Percentiles rank a stretch among this genome's conserved stretches.
phyloP scores from a whole-genome alignment of 2,113 vertebrate species.

The Leuciscus idus region DNA sequence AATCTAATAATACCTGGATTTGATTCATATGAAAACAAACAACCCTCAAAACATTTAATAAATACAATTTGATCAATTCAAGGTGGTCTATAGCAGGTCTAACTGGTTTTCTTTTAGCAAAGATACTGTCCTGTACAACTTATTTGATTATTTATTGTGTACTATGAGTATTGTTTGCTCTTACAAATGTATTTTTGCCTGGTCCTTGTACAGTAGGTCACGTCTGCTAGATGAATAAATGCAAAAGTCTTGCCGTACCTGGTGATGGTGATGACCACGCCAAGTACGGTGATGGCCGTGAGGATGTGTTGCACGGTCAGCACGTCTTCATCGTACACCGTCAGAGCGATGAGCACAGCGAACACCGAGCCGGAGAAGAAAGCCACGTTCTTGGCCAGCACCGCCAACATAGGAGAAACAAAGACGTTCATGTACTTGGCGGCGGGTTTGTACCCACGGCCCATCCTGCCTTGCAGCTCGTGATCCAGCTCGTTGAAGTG shows the following conservation, averaged over 20 bases:
- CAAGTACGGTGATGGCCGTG: slow-evolving; percentile 92
- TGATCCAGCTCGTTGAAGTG: slow-evolving; percentile 98
- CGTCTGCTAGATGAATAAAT: not conserved
- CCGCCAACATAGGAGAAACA: slow-evolving; percentile 89
- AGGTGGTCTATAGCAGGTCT: too few species aligned
- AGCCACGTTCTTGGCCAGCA: slow-evolving; percentile 93
- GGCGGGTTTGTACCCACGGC: slow-evolving; percentile 93
- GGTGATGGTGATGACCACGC: slow-evolving; percentile 92
- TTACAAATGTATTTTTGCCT: not conserved
- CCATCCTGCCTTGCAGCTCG: slow-evolving; percentile 92
- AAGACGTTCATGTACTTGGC: slow-evolving; percentile 99
- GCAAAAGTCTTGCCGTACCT: slow-evolving; percentile 75
- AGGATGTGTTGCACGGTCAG: slow-evolving; percentile 94
- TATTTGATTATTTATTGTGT: too few species aligned
- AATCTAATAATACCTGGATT: too few species aligned
- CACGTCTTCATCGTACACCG: slow-evolving; percentile 96
- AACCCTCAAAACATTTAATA: too few species aligned
- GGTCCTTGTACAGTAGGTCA: not conserved
- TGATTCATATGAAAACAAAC: too few species aligned
- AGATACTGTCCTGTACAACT: too few species aligned
- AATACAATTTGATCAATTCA: too few species aligned
- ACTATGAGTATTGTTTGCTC: not conserved
- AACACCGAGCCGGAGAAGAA: slow-evolving; percentile 97
- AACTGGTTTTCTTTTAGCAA: too few species aligned
- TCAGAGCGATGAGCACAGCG: slow-evolving; percentile 94